Base-by-base conservation (phyloP, 2,797 vertebrate genomes). In the Gymnothorax reevesii region DNA sequence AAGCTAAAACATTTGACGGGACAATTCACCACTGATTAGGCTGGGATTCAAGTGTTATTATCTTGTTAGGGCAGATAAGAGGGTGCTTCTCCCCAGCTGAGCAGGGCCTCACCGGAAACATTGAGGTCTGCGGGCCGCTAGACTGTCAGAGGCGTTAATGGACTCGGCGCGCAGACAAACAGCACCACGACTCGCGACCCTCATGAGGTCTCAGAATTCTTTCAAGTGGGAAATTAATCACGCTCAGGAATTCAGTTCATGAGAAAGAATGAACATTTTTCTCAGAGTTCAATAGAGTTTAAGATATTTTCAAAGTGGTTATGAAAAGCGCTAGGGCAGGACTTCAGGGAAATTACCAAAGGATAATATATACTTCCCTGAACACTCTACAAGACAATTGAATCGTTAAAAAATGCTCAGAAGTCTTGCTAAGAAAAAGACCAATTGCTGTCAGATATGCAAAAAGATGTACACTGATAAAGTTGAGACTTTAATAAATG, bases 41-140 rank as follows among this genome's bases (percentile, higher is more conserved):
- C 85, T 87, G 92, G 83, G 85, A 15, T 79, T 83, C 86, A 25
- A 4, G 85, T 33, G 90, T 91, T 92, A 92, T 95, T 93, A 93
- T 92, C 93, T 92, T 93, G 92, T 92, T 91, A 90, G 87, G 86
- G 89, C 86, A 87, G 91, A 92, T 91, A 92, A 92, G 90, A 91
- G 91, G 89, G 89, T 87, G 84, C 42, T 88, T 92, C 90, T 92
- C 89, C 86, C 62, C 93, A 89, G 87, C 66, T 54, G 64, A 49
- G 42, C 57, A 69, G 84, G 90, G 88, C 88, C 87, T 88, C 83
- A 17, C 88, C 91, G 89, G 89, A 92, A 91, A 91, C 85, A 90
- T 89, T 87, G 75, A 88, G 90, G 89, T 86, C 87, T 83, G 4
- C 33, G 71, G 82, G 60, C 80, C 88, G 83, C 87, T 89, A 69